Evolutionary conservation across 2,797 vertebrate genomes (phyloP).

Genomic region (Acanthurus tractus): DNA sequence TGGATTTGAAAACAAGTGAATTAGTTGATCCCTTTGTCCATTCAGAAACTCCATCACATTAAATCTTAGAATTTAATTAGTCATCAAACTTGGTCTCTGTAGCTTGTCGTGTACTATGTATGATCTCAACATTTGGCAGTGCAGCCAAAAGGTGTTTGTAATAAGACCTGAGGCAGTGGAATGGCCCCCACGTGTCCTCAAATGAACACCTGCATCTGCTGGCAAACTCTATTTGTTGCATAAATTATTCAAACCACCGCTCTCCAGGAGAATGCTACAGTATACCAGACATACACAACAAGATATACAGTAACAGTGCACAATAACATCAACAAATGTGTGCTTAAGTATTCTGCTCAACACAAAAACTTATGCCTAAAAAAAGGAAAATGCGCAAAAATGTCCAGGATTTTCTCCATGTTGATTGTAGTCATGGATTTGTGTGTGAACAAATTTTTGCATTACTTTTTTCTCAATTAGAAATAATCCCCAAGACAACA

Average conservation of each 20-base stretch:
- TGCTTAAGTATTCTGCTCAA: neutral
- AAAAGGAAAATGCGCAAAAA: neutral
- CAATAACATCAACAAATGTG: slow-evolving; percentile 1
- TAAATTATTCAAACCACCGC: slow-evolving; percentile 75
- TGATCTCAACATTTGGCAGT: slow-evolving; percentile 3
- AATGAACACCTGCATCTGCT: slow-evolving; percentile 73
- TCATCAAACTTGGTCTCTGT: neutral
- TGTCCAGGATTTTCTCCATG: slow-evolving; percentile 1
- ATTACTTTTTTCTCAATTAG: no score
- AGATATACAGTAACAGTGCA: slow-evolving; percentile 20
- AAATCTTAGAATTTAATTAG: slow-evolving; percentile 10
- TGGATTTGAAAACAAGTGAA: slow-evolving; percentile 15
- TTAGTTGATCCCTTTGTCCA: neutral
- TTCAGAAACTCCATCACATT: neutral
- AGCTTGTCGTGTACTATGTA: neutral
- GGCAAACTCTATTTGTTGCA: slow-evolving; percentile 71
- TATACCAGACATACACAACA: slow-evolving; percentile 45
- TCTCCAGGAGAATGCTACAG: slow-evolving; percentile 40
- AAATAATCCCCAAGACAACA: neutral
- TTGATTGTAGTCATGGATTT: neutral
- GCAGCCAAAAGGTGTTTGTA: slow-evolving; percentile 45
- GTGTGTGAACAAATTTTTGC: neutral
- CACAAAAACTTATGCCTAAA: neutral
- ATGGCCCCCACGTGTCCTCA: slow-evolving; percentile 42
- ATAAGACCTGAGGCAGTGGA: slow-evolving; percentile 65